Base-by-base conservation (phyloP, 2,888 invertebrate genomes). In the Myopa testacea region DNA sequence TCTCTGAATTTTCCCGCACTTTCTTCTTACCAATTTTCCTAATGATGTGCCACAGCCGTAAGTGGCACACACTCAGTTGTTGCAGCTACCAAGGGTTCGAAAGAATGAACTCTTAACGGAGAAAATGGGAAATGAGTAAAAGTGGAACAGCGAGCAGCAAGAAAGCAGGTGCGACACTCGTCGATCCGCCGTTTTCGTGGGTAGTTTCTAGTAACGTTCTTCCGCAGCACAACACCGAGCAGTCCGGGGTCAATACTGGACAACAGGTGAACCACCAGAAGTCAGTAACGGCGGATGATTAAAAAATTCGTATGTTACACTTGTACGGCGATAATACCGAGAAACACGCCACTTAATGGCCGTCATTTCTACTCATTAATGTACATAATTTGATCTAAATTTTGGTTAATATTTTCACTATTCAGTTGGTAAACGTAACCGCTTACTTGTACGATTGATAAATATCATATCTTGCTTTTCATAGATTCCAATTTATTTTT, bases 261-360 rank as follows among this genome's bases (percentile, higher is more conserved):
- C 74, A 74, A 63, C 73, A 73, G 74, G 74, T 74, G 74, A 74
- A 63, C 34, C 34, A 50, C 50, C 34, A 62, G 55, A 72, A 58
- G 72, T 72, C 72, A 72, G 60, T 62, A 45, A 62, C 58, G 60
- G 45, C 1, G 45, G 10, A 45, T 10, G 45, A 45, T 45, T 45
- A 45, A 3, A 45, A 45, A 45, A 6, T 10, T 1, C 10, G 3
- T 3, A 10, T 45, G 6, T 6, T 8, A 10, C 45, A 45, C 6
- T 45, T 45, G 7, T 6, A 8, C 45, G 1, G 10, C 10, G 6
- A 3, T 45, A 45, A 45, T 45, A 10, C 3, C 45, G 3, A 10
- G 7, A 10, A 45, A 8, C 45, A 45, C 45, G 45, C 10, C 45
- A 45, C 10, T 45, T 45, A 10, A 10, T 3, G 10, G 10, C 10